Conservation (phyloP, 2,113 vertebrate genomes). For the Gallinago undulata region DNA sequence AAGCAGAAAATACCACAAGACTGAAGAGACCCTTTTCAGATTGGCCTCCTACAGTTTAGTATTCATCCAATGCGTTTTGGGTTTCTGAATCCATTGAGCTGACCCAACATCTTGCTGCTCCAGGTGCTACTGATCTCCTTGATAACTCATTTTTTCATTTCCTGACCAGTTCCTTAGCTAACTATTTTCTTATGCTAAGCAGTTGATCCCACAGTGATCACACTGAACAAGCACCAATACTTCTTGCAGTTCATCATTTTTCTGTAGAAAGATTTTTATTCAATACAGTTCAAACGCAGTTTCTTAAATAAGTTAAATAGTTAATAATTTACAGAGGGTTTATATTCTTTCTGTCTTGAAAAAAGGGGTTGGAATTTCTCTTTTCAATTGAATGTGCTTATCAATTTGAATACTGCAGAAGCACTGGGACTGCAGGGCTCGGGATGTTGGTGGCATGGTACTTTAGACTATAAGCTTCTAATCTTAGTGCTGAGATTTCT, state of each 20-base stretch:
- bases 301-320: not conserved
- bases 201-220: not conserved
- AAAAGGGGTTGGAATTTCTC: not conserved
- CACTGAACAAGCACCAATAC: not conserved
- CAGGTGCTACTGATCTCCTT: not conserved
- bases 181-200: not conserved
- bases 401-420: not conserved
- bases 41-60: not conserved
- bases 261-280: not conserved
- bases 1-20: not conserved
- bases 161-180: not conserved
- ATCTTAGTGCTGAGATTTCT: not conserved
- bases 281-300: not conserved
- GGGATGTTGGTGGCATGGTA: not conserved
- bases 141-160: not conserved
- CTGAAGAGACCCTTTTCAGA: not conserved
- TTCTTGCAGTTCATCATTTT: not conserved
- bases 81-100: not conserved
- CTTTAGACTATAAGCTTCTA: not conserved
- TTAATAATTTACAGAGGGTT: not conserved
- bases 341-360: not conserved
- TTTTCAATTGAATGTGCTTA: not conserved
- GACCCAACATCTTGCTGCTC: not conserved
- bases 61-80: not conserved
- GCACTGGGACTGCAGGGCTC: not conserved